Evolutionary conservation across 2,888 invertebrate genomes (phyloP).

Genomic region (Eubasilissa splendida): DNA sequence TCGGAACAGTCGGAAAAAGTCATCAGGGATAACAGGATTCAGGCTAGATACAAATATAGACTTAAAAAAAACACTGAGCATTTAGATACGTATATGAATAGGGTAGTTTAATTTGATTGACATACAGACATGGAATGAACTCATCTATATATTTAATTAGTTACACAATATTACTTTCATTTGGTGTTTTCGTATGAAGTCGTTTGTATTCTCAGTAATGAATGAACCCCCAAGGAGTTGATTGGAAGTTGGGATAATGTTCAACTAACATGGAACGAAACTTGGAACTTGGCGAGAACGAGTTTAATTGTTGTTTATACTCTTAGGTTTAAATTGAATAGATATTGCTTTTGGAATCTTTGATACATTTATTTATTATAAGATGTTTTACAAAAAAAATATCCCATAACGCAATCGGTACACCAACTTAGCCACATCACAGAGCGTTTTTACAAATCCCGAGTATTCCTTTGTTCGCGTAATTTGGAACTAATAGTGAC

Average conservation of each 20-base stretch:
- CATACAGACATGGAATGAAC: too few species aligned
- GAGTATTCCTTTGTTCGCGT: constrained; percentile 30
- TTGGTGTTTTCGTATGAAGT: background rate
- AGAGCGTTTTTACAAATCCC: constrained; percentile 9
- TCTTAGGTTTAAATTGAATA: too few species aligned
- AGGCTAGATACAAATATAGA: too few species aligned
- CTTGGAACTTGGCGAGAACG: too few species aligned
- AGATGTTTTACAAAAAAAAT: too few species aligned
- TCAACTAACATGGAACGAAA: background rate
- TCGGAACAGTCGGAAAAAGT: constrained; percentile 7
- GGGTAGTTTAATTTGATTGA: too few species aligned
- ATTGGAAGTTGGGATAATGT: constrained; percentile 26
- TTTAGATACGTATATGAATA: too few species aligned
- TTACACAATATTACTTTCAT: constrained; percentile 1
- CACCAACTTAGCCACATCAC: background rate
- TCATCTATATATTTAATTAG: background rate
- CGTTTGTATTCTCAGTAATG: constrained; percentile 12
- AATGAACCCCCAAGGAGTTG: constrained; percentile 23
- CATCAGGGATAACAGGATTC: background rate
- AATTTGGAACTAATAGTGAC: constrained; percentile 46
- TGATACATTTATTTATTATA: too few species aligned
- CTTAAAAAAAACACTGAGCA: too few species aligned
- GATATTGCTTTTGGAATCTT: too few species aligned
- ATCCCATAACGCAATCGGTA: too few species aligned
- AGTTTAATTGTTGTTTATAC: too few species aligned